Conservation (phyloP, 1,140 invertebrate genomes). For the Caerostris extrusa region DNA sequence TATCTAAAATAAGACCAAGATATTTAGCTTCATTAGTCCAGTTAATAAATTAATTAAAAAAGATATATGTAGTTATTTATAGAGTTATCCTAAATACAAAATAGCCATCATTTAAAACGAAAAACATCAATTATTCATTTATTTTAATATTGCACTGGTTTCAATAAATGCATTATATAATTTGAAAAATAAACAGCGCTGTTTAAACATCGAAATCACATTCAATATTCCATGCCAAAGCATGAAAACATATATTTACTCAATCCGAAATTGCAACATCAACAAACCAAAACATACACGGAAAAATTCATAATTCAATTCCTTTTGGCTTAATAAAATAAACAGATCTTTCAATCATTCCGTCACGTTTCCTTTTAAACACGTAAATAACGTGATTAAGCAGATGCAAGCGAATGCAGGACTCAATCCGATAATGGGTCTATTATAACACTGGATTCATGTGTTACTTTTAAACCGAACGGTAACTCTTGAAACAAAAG, state of each 20-base stretch:
- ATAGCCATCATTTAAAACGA: too few species aligned
- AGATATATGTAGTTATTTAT: too few species aligned
- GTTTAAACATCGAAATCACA: too few species aligned
- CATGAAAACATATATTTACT: too few species aligned
- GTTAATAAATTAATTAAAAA: too few species aligned
- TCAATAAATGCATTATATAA: too few species aligned
- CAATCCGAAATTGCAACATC: not conserved
- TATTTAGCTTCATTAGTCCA: too few species aligned
- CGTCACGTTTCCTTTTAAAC: not conserved
- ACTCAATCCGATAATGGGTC: not conserved
- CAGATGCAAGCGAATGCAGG: not conserved
- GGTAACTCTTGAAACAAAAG: constrained; percentile 37
- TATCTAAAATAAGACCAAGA: too few species aligned
- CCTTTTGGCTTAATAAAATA: not conserved
- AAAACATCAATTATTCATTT: too few species aligned
- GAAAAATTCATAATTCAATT: not conserved
- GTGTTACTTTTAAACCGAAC: not conserved
- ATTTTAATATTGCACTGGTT: too few species aligned
- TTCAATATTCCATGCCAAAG: not conserved
- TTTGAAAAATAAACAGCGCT: too few species aligned
- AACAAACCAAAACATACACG: not conserved
- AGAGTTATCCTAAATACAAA: too few species aligned
- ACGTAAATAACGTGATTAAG: not conserved
- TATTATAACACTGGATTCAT: not conserved
- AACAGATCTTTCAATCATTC: not conserved